These are phyloP conservation scores for Nesoenas mayeri DNA, from an alignment of 2,113 vertebrate species.

Conservation along the genomic window DNA sequence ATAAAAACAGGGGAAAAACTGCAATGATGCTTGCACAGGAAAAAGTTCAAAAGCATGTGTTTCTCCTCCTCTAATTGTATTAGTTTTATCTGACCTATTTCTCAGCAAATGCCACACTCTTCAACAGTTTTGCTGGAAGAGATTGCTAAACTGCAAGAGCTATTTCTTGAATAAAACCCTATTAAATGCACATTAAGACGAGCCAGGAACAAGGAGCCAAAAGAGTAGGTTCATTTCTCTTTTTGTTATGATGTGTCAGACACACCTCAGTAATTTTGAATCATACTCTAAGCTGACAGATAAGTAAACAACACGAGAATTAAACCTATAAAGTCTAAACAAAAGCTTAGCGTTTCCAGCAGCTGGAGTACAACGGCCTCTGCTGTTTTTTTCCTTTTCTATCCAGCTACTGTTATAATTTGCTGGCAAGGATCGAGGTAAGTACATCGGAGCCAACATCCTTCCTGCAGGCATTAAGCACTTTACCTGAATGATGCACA, in stretches of 20 bases:
- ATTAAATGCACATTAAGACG: background rate
- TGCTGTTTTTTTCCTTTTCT: background rate
- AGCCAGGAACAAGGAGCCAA: background rate
- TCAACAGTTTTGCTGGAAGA: background rate
- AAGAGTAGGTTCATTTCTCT: background rate
- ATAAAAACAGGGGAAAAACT: background rate
- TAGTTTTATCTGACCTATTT: constrained; percentile 15
- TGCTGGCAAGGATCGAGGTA: background rate
- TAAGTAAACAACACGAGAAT: background rate
- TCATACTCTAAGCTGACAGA: background rate
- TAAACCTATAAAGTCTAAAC: background rate
- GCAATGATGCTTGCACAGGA: background rate
- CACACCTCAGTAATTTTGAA: background rate
- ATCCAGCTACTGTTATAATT: background rate
- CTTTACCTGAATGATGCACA: constrained; percentile 28
- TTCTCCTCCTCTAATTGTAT: background rate
- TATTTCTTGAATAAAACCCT: background rate
- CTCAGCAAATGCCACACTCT: background rate
- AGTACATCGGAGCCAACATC: constrained; percentile 4
- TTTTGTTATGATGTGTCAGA: background rate
- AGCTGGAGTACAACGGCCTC: background rate
- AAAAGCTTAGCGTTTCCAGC: background rate
- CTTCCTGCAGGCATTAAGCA: background rate
- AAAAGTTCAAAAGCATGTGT: background rate
- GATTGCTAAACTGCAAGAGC: background rate